phyloP scores from a whole-genome alignment of 2,888 invertebrate species.

The Pediacus dermestoides region DNA sequence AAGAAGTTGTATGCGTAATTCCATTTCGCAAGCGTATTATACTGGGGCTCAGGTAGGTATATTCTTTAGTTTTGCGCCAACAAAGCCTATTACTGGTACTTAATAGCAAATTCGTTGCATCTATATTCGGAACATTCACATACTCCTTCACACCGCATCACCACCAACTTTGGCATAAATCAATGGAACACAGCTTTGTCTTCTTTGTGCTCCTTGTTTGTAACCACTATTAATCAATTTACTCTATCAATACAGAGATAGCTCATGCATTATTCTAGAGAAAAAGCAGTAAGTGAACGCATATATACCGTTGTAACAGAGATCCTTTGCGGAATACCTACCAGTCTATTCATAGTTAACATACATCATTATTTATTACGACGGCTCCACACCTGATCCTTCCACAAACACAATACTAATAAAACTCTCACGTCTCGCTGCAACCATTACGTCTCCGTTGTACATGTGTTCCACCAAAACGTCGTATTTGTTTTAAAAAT shows the following conservation, averaged over 20 bases:
- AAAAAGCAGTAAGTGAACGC: slow-evolving; percentile 16
- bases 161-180: slow-evolving; percentile 2
- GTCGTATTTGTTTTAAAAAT: slow-evolving; percentile 42
- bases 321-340: slow-evolving; percentile 9
- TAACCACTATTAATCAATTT: slow-evolving; percentile 1
- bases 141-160: no score
- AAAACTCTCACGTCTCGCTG: slow-evolving; percentile 40
- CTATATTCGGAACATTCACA: no score
- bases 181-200: not conserved
- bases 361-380: slow-evolving; percentile 34
- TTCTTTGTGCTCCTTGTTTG: not conserved
- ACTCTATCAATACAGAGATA: no score
- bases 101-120: no score
- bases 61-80: not conserved
- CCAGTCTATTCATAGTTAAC: slow-evolving; percentile 19
- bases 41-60: not conserved
- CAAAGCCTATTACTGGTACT: slow-evolving; percentile 2
- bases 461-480: slow-evolving; percentile 39
- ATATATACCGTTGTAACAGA: slow-evolving; percentile 9
- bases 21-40: slow-evolving; percentile 2
- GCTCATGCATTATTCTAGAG: slow-evolving; percentile 24
- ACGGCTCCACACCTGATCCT: slow-evolving; percentile 32
- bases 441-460: slow-evolving; percentile 34
- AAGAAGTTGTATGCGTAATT: slow-evolving; percentile 2
- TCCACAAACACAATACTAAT: slow-evolving; percentile 38